Percentiles rank a stretch among this genome's conserved stretches.
phyloP scores from a whole-genome alignment of 2,113 vertebrate genomes.

The Gymnocephalus cernua region DNA sequence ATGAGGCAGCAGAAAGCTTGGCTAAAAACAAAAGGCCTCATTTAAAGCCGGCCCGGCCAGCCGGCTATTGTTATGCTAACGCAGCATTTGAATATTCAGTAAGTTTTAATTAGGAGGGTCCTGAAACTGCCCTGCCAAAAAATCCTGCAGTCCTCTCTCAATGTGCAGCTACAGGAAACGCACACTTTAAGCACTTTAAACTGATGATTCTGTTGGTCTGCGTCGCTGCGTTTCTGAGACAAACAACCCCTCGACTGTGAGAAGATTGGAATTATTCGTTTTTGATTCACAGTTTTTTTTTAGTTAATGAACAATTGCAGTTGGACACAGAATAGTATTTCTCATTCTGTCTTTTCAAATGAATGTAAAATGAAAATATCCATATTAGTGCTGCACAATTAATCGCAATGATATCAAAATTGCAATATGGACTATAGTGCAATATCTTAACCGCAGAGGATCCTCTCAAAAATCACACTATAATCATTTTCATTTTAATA shows the following conservation, averaged over 20 bases:
- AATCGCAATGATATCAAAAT: no score
- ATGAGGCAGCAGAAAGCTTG: slow-evolving; percentile 78
- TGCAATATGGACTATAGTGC: no score
- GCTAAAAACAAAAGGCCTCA: slow-evolving; percentile 82
- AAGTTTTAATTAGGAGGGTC: slow-evolving; percentile 80
- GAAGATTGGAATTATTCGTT: slow-evolving; percentile 3
- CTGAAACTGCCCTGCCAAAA: slow-evolving; percentile 73
- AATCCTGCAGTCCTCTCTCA: slow-evolving; percentile 54
- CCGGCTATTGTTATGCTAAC: slow-evolving; percentile 82
- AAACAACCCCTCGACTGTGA: no score
- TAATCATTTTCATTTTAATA: no score
- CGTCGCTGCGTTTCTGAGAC: slow-evolving; percentile 16
- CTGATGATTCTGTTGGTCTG: not conserved
- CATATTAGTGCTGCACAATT: no score
- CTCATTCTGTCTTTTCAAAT: not conserved
- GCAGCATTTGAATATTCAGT: slow-evolving; percentile 81
- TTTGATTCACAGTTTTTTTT: slow-evolving; percentile 11
- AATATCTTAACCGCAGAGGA: no score
- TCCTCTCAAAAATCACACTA: no score
- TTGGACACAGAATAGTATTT: not conserved
- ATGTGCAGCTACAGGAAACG: slow-evolving; percentile 48
- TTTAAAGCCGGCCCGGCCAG: slow-evolving; percentile 73
- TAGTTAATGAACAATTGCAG: not conserved
- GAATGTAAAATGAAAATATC: not conserved
- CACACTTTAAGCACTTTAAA: slow-evolving; percentile 53